phyloP scores from a whole-genome alignment of 2,113 vertebrate species.

The Lycocorax pyrrhopterus region DNA sequence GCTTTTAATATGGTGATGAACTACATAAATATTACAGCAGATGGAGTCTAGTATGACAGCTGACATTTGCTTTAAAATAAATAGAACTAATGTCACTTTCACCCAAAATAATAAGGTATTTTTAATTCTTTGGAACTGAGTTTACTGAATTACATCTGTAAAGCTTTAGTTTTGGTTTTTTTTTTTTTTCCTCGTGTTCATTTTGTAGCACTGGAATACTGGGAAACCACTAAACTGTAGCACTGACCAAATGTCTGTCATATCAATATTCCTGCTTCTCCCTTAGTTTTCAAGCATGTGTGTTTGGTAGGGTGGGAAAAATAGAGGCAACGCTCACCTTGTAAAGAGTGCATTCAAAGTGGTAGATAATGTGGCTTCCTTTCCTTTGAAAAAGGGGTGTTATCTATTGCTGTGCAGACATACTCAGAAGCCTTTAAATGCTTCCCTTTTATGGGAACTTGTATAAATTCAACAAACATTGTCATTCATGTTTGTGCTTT shows the following conservation, averaged over 20 bases:
- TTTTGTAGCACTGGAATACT: slow-evolving; percentile 62
- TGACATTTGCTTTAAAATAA: slow-evolving; percentile 58
- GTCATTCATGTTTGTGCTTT: background rate
- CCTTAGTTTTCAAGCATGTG: slow-evolving; percentile 73
- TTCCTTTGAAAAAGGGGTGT: slow-evolving; percentile 71
- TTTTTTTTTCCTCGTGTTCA: background rate
- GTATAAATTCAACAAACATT: background rate
- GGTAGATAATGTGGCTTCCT: slow-evolving; percentile 64
- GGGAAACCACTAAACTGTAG: slow-evolving; percentile 14
- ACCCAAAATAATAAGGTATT: background rate
- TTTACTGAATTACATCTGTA: background rate
- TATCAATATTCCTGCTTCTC: slow-evolving; percentile 65
- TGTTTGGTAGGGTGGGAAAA: slow-evolving; percentile 62
- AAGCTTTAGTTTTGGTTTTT: slow-evolving; percentile 26
- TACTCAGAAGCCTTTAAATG: slow-evolving; percentile 30
- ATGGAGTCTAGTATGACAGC: slow-evolving; percentile 75
- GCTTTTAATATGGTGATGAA: slow-evolving; percentile 50
- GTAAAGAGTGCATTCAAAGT: slow-evolving; percentile 32
- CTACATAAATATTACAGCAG: slow-evolving; percentile 54
- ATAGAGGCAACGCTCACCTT: background rate
- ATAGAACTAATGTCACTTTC: slow-evolving; percentile 40
- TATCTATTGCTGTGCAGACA: slow-evolving; percentile 76
- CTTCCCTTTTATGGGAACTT: background rate
- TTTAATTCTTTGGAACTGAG: background rate
- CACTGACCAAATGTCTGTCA: slow-evolving; percentile 38